Conservation (phyloP, 2,888 invertebrate species). For the Argyresthia goedartella region DNA sequence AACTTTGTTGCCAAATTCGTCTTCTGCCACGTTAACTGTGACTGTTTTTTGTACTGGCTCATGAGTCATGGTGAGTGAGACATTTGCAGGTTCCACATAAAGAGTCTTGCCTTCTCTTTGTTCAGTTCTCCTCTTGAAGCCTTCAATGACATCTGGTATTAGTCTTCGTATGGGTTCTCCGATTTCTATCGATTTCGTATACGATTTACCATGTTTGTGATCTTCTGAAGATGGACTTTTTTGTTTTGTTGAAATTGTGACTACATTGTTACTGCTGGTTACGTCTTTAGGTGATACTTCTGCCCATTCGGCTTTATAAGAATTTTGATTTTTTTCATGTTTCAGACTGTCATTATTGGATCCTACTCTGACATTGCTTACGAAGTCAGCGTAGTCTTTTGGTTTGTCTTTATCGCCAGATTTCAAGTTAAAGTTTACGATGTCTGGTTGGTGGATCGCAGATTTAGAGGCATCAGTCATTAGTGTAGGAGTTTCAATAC, state of each 20-base stretch:
- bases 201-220: conserved; percentile 35
- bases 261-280: conserved; percentile 38
- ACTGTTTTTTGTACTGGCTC: conserved; percentile 63
- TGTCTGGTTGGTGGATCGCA: conserved; percentile 59
- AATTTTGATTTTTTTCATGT: conserved; percentile 40
- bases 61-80: conserved; percentile 58
- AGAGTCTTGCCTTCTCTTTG: conserved; percentile 47
- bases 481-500: conserved; percentile 32
- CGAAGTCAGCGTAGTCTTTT: conserved; percentile 54
- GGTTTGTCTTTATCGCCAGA: conserved; percentile 25
- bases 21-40: conserved; percentile 61
- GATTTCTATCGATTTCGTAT: conserved; percentile 65
- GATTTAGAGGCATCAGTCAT: conserved; percentile 56
- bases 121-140: conserved; percentile 41
- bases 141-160: conserved; percentile 57
- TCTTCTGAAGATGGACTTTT: conserved; percentile 41
- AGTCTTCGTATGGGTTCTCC: conserved; percentile 47
- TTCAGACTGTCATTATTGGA: conserved; percentile 58
- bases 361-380: conserved; percentile 61
- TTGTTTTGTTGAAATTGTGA: conserved; percentile 55
- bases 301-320: conserved; percentile 40
- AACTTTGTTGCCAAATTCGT: conserved; percentile 61
- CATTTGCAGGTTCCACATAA: conserved; percentile 59
- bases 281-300: conserved; percentile 33
- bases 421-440: conserved; percentile 62